A percentile compares a stretch with the other conserved stretches of the same genome.
Conservation (phyloP, 2,888 invertebrate species). For the Rhingia campestris region DNA sequence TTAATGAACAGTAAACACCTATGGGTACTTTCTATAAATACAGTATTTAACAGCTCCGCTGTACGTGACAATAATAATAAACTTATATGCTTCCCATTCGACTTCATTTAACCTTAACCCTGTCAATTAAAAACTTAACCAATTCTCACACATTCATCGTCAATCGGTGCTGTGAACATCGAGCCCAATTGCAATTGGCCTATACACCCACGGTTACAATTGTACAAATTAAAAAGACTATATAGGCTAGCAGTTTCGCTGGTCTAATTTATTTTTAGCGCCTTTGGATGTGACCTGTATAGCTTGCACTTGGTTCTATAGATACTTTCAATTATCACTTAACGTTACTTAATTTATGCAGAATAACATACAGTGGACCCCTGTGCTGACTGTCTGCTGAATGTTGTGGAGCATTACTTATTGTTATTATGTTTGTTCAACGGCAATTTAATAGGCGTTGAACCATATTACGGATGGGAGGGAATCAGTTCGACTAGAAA, state of each 20-base stretch:
- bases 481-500: conserved; percentile 51
- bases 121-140: conserved; percentile 56
- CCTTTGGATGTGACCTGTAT: conserved; percentile 38
- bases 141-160: conserved; percentile 38
- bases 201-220: conserved; percentile 43
- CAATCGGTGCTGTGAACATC: conserved; percentile 6
- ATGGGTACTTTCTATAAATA: too few relatives aligned
- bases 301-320: conserved; percentile 25
- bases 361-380: conserved; percentile 37
- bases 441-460: conserved; percentile 27
- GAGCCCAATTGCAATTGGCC: conserved; percentile 7
- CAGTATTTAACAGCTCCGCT: neutral
- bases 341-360: conserved; percentile 46
- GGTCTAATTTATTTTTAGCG: neutral
- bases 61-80: neutral
- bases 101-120: conserved; percentile 67
- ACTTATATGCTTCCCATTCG: conserved; percentile 28
- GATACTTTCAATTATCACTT: conserved; percentile 49
- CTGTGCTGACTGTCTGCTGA: neutral
- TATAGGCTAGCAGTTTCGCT: neutral
- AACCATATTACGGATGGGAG: conserved; percentile 20
- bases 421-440: conserved; percentile 42
- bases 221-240: conserved; percentile 19
- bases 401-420: conserved; percentile 10
- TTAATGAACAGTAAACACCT: too few relatives aligned